Evolutionary conservation across 1,140 invertebrate species (phyloP), one percentile per base, ranked within the genome.

Genomic region (Dreissena polymorpha): DNA sequence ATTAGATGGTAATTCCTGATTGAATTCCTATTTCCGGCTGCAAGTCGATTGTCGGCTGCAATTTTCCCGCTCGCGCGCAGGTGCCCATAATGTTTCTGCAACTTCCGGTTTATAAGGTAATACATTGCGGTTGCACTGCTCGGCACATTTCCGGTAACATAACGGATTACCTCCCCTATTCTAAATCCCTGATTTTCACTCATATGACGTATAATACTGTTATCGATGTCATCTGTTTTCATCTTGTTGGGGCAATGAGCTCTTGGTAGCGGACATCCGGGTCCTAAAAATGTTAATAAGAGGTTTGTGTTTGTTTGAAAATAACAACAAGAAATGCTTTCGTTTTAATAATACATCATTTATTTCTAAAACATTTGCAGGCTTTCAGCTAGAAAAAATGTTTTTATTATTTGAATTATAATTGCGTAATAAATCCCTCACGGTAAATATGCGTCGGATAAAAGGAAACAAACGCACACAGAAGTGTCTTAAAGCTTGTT

Each of bases 151-250:
- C 88, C 85, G 21, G 90, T 90, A 8, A 92, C 90, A 69, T 89
- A 90, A 29, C 91, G 85, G 53, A 91, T 90, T 64, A 92, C 84
- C 57, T 93, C 92, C 53, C 88, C 86, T 49, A 91, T 80, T 29
- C 89, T 82, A 73, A 88, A 92, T 12, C 90, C 91, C 74, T 91
- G 88, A 53, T 88, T 84, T 49, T 88, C 88, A 29, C 86, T 87
- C 92, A 93, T 93, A 83, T 92, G 88, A 64, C 89, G 89, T 14
- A 92, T 57, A 25, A 93, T 90, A 67, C 88, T 89, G 27, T 88
- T 86, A 49, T 91, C 87, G 5, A 92, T 76, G 39, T 90, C 87
- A 12, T 90, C 88, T 49, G 88, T 85, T 70, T 78, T 86, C 29
- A 91, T 82, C 53, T 86, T 89, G 85, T 92, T 90, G 57, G 90